Base-by-base conservation (phyloP, 2,888 invertebrate genomes). In the Spilosoma lubricipeda region DNA sequence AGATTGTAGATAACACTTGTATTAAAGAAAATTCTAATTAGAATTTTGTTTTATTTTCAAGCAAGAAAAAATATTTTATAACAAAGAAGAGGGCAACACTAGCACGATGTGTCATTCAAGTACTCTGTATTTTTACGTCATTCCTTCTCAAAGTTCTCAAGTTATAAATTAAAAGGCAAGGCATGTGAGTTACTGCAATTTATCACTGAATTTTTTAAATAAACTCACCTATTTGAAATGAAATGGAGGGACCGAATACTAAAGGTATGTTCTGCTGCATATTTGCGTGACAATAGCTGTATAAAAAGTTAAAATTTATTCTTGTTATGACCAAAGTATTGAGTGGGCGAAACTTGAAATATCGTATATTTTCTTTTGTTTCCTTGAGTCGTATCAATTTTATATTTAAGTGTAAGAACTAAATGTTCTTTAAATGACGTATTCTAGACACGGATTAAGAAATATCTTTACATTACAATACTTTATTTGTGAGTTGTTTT, bases 311-410 rank as follows among this genome's bases (percentile, higher is more conserved):
- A 74, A 67, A 74, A 79, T 85, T 85, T 78, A 78, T 70, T 80
- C 66, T 81, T 89, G 87, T 90, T 91, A 89, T 90, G 80, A 82
- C 86, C 85, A 78, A 71, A 83, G 82, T 90, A 85, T 85, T 92
- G 94, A 91, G 95, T 95, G 94, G 95, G 94, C 94, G 94, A 94
- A 90, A 87, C 89, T 90, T 91, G 88, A 91, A 92, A 90, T 82
- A 82, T 67, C 74, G 80, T 85, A 84, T 87, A 90, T 89, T 90
- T 92, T 91, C 93, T 94, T 94, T 94, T 94, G 93, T 94, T 93
- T 92, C 89, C 79, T 82, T 81, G 77, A 82, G 83, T 84, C 83
- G 89, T 79, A 75, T 73, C 73, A 82, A 74, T 77, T 79, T 70
- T 77, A 74, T 78, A 73, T 79, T 77, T 77, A 75, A 67, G n/a